Base-by-base conservation (phyloP, 2,113 vertebrate species). In the Lichenostomus cassidix region DNA sequence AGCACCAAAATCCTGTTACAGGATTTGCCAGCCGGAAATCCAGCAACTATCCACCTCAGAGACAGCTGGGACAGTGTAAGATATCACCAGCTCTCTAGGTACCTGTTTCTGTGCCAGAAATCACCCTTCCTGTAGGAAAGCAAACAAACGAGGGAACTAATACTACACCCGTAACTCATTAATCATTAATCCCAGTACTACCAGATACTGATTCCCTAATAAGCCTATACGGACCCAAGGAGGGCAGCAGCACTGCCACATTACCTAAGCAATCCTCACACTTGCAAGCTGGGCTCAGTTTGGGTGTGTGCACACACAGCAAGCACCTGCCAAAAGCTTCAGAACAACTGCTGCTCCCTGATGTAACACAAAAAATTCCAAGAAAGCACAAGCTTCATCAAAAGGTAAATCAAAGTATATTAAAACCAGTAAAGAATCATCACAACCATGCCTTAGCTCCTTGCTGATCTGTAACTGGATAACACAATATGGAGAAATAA, bases 271-370 rank as follows among this genome's bases (percentile, higher is more conserved):
- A 47, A 42, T 37, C 46, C 46, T 52, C 42, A 42, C 15, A 8
- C 44, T 39, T 0, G 0, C 21, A 35, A 31, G 44, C 49, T 44
- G 11, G 17, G 44, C 46, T 78, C 0, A 0, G 33, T 35, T 55
- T 0, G 0, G 22, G 24, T 1, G 0, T 19, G 24, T 37, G 62
- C 37, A 42, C 33, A 47, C 46, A 49, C 5, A 52, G 31, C 0
- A 0, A 83, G 29, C 42, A 79, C 39, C 49, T 50, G 12, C 58
- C 64, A 50, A 35, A 62, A 76, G 44, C 75, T 25, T 24, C 25
- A 87, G 9, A 71, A 62, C 63, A 50, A 44, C 46, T 64, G 20
- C 37, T 74, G 24, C 12, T 88, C 46, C 23, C 59, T 14, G 4
- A 2, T 31, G 15, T 23, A 83, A 58, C 13, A 68, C 6, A 74